phyloP scores from a whole-genome alignment of 30 jellyfish, hydroid and myxozoan genomes.

The Clytia hemisphaerica region DNA sequence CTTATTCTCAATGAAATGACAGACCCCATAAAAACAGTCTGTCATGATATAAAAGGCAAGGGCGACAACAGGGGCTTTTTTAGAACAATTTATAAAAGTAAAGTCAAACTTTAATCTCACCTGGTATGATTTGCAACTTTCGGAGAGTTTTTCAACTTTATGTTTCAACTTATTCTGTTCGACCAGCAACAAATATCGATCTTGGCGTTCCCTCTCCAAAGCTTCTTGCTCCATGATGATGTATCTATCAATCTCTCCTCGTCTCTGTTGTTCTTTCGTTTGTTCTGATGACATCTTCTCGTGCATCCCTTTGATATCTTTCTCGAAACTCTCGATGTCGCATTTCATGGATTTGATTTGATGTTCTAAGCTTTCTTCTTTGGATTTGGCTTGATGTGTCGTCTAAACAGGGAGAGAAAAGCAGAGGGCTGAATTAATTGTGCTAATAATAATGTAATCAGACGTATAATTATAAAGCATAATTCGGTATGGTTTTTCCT shows the following conservation, averaged over 20 bases:
- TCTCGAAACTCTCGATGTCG: constrained; percentile 49
- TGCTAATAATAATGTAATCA: too few species aligned
- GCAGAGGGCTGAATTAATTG: too few species aligned
- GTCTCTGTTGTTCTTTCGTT: constrained; percentile 34
- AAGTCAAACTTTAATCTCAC: constrained; percentile 38
- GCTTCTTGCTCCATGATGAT: constrained; percentile 66
- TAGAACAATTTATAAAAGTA: too few species aligned
- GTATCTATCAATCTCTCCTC: constrained; percentile 50
- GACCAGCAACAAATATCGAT: constrained; percentile 59
- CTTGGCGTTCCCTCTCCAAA: constrained; percentile 82
- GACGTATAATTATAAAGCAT: too few species aligned
- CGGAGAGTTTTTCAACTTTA: constrained; percentile 80
- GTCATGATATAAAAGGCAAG: too few species aligned
- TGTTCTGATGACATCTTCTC: constrained; percentile 45
- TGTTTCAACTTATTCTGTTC: constrained; percentile 82
- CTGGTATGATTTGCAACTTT: constrained; percentile 76
- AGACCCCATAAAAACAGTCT: too few species aligned
- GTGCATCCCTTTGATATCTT: constrained; percentile 48
- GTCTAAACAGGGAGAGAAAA: too few species aligned
- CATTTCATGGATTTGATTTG: constrained; percentile 42
- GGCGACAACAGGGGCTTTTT: too few species aligned
- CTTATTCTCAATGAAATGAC: constrained; percentile 37
- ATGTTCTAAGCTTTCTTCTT: too few species aligned
- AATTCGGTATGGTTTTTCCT: too few species aligned
- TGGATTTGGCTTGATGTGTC: too few species aligned